phyloP scores from a whole-genome alignment of 2,888 invertebrate genomes.

The Ligdia adustata region DNA sequence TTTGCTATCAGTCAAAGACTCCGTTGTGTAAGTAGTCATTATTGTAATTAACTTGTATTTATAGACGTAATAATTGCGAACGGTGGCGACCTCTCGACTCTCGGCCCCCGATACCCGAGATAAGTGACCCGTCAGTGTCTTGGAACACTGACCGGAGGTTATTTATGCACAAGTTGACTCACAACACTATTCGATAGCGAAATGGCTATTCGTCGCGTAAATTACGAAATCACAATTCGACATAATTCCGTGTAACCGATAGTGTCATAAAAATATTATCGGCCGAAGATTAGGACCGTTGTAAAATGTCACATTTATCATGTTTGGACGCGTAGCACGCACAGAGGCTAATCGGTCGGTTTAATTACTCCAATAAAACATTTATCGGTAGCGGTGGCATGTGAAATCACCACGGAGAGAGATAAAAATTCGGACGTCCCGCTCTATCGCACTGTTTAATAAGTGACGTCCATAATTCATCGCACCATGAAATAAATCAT shows the following conservation, averaged over 20 bases:
- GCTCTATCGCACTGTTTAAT: constrained; percentile 61
- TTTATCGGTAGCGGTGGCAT: constrained; percentile 75
- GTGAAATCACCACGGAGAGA: constrained; percentile 71
- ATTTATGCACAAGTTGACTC: constrained; percentile 59
- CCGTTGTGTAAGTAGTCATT: constrained; percentile 68
- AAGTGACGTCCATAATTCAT: constrained; percentile 79
- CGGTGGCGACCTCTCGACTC: constrained; percentile 60
- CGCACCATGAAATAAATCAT: constrained; percentile 80
- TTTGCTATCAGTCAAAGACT: constrained; percentile 79
- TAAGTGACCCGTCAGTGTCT: constrained; percentile 63
- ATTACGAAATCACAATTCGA: constrained; percentile 54
- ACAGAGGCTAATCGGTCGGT: constrained; percentile 68
- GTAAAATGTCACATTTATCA: constrained; percentile 72
- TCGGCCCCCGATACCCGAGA: constrained; percentile 64
- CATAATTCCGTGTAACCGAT: constrained; percentile 49
- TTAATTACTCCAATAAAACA: constrained; percentile 81
- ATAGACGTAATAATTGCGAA: constrained; percentile 67
- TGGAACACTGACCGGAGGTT: constrained; percentile 74
- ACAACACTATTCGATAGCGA: constrained; percentile 32
- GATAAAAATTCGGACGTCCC: constrained; percentile 66
- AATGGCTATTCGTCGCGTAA: constrained; percentile 30
- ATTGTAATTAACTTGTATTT: constrained; percentile 80
- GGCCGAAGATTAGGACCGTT: constrained; percentile 53
- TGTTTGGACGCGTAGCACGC: constrained; percentile 65
- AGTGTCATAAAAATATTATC: constrained; percentile 59